These are phyloP conservation scores for Micropoecilia bifurca DNA, from an alignment of 2,797 vertebrate species.

Conservation along the genomic window DNA sequence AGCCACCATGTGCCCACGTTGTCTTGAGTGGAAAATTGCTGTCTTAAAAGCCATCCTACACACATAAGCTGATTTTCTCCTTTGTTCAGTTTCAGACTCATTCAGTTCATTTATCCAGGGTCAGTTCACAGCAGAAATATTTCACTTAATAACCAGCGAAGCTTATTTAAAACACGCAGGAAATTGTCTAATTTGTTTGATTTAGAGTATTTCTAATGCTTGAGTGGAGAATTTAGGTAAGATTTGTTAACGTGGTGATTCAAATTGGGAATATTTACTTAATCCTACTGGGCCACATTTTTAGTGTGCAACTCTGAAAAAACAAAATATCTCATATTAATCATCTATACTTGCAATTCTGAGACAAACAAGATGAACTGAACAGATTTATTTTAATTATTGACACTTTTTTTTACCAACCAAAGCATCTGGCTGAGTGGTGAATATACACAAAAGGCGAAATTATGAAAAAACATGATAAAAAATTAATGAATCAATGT, in stretches of 20 bases:
- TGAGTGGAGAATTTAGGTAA: background rate
- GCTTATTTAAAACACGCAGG: background rate
- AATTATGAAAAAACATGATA: background rate
- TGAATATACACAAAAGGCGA: background rate
- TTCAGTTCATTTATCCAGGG: background rate
- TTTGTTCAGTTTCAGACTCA: background rate
- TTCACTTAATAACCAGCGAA: too few species aligned
- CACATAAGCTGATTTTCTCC: constrained; percentile 6
- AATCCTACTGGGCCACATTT: background rate
- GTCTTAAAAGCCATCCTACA: constrained; percentile 41
- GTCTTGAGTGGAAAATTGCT: constrained; percentile 40
- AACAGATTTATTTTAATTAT: background rate
- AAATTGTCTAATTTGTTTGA: background rate
- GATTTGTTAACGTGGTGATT: background rate
- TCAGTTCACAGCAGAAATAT: background rate
- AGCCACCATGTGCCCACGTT: constrained; percentile 43
- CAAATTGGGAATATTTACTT: background rate
- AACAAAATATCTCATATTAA: background rate
- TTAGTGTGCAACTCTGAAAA: background rate
- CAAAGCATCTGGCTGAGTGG: fast-evolving
- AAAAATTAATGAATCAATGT: background rate
- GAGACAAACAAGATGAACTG: background rate
- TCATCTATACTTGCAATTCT: background rate
- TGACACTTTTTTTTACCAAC: background rate
- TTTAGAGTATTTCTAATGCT: background rate